phyloP scores from a whole-genome alignment of 2,888 invertebrate genomes.

The Kryphioiulus occultus region DNA sequence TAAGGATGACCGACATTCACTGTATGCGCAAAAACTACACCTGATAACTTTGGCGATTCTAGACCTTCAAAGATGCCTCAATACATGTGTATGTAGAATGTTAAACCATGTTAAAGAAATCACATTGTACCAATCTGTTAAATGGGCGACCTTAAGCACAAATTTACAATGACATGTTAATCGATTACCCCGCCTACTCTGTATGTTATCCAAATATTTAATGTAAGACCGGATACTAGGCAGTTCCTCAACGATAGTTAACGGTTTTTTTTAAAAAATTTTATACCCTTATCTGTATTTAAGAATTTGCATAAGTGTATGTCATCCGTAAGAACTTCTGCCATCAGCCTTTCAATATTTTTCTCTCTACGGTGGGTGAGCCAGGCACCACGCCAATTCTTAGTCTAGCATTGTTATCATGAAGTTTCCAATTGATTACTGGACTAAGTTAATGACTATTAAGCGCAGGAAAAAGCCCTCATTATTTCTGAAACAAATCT shows the following conservation, averaged over 20 bases:
- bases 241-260: too few relatives aligned
- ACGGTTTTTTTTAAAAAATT: too few relatives aligned
- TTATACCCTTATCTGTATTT: neutral
- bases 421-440: neutral
- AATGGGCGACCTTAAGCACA: too few relatives aligned
- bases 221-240: too few relatives aligned
- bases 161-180: too few relatives aligned
- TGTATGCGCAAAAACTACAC: neutral
- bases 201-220: neutral
- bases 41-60: neutral
- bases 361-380: neutral
- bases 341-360: neutral
- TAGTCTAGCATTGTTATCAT: neutral
- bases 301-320: neutral
- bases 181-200: too few relatives aligned
- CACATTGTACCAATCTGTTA: too few relatives aligned
- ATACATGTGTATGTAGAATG: neutral
- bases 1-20: neutral
- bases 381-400: neutral
- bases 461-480: conserved; percentile 25
- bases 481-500: conserved; percentile 3
- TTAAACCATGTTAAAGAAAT: too few relatives aligned
- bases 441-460: conserved; percentile 2
- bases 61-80: neutral
- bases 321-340: neutral